Percentiles rank a stretch among this genome's conserved stretches.
phyloP scores from a whole-genome alignment of 1,140 invertebrate species.

The Medauroidea extradentata region DNA sequence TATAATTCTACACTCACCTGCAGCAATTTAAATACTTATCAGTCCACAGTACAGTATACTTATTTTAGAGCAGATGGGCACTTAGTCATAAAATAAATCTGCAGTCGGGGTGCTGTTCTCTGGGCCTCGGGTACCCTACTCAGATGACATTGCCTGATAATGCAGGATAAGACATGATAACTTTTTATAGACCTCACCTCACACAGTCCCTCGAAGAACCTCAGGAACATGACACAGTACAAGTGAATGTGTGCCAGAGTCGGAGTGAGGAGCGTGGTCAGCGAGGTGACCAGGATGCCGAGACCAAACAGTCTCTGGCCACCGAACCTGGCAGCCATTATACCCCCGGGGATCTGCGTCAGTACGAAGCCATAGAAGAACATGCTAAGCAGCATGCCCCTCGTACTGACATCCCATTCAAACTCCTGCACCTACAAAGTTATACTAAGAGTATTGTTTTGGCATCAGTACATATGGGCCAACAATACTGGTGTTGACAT shows the following conservation, averaged over 20 bases:
- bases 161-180: too few species aligned
- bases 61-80: too few species aligned
- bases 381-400: conserved; percentile 57
- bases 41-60: too few species aligned
- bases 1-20: too few species aligned
- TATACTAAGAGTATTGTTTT: too few species aligned
- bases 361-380: conserved; percentile 75
- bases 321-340: conserved; percentile 39
- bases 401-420: conserved; percentile 51
- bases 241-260: conserved; percentile 65
- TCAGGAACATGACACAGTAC: conserved; percentile 63
- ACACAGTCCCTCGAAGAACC: conserved; percentile 83
- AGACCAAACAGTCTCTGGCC: conserved; percentile 55
- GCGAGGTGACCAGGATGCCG: conserved; percentile 32
- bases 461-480: too few species aligned
- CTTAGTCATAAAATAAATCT: too few species aligned
- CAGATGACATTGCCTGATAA: too few species aligned
- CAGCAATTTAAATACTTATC: too few species aligned
- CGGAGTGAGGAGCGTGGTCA: conserved; percentile 61
- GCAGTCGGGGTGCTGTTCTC: too few species aligned
- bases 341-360: conserved; percentile 63
- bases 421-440: conserved; percentile 32
- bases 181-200: conserved; percentile 68
- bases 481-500: too few species aligned
- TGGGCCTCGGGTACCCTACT: too few species aligned